Evolutionary conservation across 2,888 invertebrate genomes (phyloP), one percentile per base, ranked within the genome.

Genomic region (Epinotia bilunana): DNA sequence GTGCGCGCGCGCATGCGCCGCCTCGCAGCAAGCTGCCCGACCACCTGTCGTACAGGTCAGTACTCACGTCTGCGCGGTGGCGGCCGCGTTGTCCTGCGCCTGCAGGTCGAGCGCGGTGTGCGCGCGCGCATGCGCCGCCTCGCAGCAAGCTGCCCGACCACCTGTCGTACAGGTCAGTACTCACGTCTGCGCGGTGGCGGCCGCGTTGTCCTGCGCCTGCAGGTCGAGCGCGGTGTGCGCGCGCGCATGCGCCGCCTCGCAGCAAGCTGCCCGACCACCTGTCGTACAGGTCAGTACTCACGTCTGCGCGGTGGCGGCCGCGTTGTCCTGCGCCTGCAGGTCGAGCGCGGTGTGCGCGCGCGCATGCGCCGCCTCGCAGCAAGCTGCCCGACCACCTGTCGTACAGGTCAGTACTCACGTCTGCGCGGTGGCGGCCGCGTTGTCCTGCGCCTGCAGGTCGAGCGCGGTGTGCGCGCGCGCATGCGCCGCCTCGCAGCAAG

Each of bases 251-350:
- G 97, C 97, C 63, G 96, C 97, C 90, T 99, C 99, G 89, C 99
- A 99, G n/a, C n/a, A n/a, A n/a, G n/a, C n/a, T n/a, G n/a, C n/a
- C n/a, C n/a, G n/a, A n/a, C n/a, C n/a, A n/a, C n/a, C n/a, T n/a
- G n/a, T 20, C 20, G 20, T 20, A 2, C 20, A 20, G 20, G 20
- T 20, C 20, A 20, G 20, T 20, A 20, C 89, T 81, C 33, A 93
- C 93, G 98, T 98, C 93, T 99, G 99, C 0, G 99, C 98, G 5
- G 99, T 99, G 83, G 98, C 96, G 82, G 99, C 99, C 79, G 99
- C 98, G 77, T 96, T 93, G 92, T 99, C 99, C 93, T 99, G 97
- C 86, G 99, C 98, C 86, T 98, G 98, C 72, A 98, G 94, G 4
- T 97, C 96, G 94, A 99, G 96, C 2, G 97, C 96, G 5, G 98